Conservation (phyloP, 2,113 vertebrate species). For the Scopus umbretta region DNA sequence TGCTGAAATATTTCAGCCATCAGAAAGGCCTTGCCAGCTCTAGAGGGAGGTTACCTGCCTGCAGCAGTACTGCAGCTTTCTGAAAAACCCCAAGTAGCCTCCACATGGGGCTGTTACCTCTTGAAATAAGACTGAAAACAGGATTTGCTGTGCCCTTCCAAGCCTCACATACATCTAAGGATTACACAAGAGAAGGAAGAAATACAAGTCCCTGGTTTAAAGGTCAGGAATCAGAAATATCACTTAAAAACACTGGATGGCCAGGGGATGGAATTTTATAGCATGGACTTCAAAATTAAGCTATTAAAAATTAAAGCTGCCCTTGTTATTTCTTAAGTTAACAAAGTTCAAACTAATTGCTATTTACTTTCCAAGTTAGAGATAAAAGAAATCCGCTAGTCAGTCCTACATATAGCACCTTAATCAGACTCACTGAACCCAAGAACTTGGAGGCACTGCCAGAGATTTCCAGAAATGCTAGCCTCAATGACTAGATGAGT, state of each 20-base stretch:
- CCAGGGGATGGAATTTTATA: background rate
- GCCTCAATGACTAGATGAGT: background rate
- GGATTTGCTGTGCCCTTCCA: background rate
- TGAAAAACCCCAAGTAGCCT: background rate
- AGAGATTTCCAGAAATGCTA: background rate
- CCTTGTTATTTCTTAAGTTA: background rate
- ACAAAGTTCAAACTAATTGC: background rate
- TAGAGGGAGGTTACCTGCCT: background rate
- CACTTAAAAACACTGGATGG: background rate
- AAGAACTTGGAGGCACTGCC: background rate
- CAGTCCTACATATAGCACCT: background rate
- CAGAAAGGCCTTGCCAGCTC: background rate
- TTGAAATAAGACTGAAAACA: background rate
- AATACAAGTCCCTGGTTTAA: background rate
- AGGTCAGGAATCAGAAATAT: background rate
- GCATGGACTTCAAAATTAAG: background rate
- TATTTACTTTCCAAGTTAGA: background rate
- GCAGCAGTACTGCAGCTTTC: background rate
- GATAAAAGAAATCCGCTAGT: background rate
- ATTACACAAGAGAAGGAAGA: background rate
- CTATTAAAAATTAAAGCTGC: background rate
- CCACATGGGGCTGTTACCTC: background rate
- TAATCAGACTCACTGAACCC: background rate
- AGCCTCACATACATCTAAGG: background rate
- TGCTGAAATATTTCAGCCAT: background rate